Evolutionary conservation across 1,140 invertebrate genomes (phyloP), one percentile per base, ranked within the genome.

Genomic region (Eumeta japonica): DNA sequence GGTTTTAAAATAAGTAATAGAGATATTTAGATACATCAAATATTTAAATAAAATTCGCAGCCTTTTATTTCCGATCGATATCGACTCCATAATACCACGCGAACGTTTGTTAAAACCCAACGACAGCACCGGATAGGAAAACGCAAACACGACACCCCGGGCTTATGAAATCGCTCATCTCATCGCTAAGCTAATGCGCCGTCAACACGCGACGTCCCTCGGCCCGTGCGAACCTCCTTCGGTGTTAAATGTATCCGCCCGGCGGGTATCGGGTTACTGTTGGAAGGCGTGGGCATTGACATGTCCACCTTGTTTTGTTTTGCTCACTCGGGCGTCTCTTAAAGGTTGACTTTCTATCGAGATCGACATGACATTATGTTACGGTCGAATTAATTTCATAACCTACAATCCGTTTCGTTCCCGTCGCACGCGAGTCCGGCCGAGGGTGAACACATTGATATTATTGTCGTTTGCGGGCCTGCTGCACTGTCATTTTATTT

Each of bases 281-380:
- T 55, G 56, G 57, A 62, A 73, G 60, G 68, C 68, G 68, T 73
- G 68, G 68, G 68, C 68, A 73, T 73, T 66, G 68, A 73, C 68
- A 66, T 66, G 62, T 61, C 55, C 55, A 52, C 56, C 57, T 63
- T 63, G 64, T 72, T 68, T 72, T 72, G 55, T 70, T 73, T 60
- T 64, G 62, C 64, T 66, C 62, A 62, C 44, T 65, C 60, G 56
- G 60, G 48, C 62, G 52, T 64, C 55, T n/a, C n/a, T 46, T 61
- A 61, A 67, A 66, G 62, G 63, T 71, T 71, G 66, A 65, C 60
- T 71, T 65, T 70, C 61, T 62, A 68, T 55, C 57, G 53, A 59
- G 61, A 65, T 67, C 55, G 63, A 63, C 49, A 55, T 60, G 62
- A 64, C 58, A n/a, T 57, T 58, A 45, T 45, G 47, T 50, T 48